Evolutionary conservation across 2,888 invertebrate genomes (phyloP), one percentile per base, ranked within the genome.

Genomic region (Eupeodes latifasciatus): DNA sequence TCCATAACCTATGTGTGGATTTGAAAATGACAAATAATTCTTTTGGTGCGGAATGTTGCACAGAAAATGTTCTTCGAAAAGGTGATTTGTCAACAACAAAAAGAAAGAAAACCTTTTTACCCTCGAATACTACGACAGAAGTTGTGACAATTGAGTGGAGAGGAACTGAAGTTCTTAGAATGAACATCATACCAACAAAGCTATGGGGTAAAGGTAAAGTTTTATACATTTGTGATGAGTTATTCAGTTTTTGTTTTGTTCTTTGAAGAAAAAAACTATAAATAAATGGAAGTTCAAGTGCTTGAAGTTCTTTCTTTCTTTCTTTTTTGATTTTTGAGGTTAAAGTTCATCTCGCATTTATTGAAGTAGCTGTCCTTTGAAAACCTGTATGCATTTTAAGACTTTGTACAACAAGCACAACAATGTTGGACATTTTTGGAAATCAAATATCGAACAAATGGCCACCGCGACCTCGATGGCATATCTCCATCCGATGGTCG

Each of bases 1-100:
- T 11, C 7, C 36, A 55, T 27, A 27, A 27, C 44, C 34, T 77
- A 77, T 72, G 64, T 77, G 81, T 67, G 81, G 61, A 81, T 67
- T 81, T 81, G 72, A 81, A 75, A 85, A 85, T 85, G 81, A 81
- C 81, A 85, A 85, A 85, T 81, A 85, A 85, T 85, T 74, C 81
- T 69, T 85, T 78, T 69, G 81, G 85, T 81, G 81, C 83, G 83
- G 77, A 87, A 83, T 87, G 87, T 64, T 87, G 87, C 87, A 76
- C 87, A 72, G 76, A 55, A 81, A 87, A 80, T 87, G 80, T 57
- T 71, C 62, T 59, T 82, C 75, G 76, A 59, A 82, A 59, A 82
- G 83, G 87, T 87, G 80, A 87, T 87, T 87, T 87, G 83, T 87
- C 83, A 81, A 62, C 27, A 79, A 69, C 27, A 76, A 69, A 75